Base-by-base conservation (phyloP, 2,113 vertebrate genomes). In the Piprites chloris region DNA sequence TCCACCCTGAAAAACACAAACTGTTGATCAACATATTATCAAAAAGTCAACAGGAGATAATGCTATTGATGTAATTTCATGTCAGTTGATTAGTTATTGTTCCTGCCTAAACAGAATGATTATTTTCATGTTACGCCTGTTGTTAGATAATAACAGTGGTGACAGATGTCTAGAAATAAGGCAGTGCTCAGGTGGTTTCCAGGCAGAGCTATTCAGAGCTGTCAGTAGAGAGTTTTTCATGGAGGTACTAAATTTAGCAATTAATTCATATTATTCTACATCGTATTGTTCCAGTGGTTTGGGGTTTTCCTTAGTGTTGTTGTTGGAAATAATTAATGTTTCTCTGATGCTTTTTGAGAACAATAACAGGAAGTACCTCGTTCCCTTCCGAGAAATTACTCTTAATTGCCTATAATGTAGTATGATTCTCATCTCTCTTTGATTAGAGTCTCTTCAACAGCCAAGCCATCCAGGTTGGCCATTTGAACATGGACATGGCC, bases 11-110 rank as follows among this genome's bases (percentile, higher is more conserved):
- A 94, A 95, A 93, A 88, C 50, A 52, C 44, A 81, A 90, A 86
- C 42, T 83, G 42, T 86, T 94, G 67, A 90, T 80, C 58, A 62
- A 28, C 6, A 4, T 47, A 19, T 61, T 90, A 94, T 93, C 95
- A 93, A 68, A 85, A 93, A 90, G 79, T 89, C 92, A 96, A 85
- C 88, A 94, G 53, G 55, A 92, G 86, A 89, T 90, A 96, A 94
- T 80, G 59, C 53, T 87, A 95, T 49, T 85, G 84, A 85, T 96
- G 88, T 23, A 87, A 73, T 87, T 87, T 89, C 76, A 67, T 59
- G 66, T 76, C 58, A 94, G 84, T 84, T 58, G 90, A 82, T 93
- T 93, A 92, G 80, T 73, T 82, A 82, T 85, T 95, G 74, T 91
- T 95, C 49, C 77, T 91, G 27, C 62, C 28, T 87, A 89, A 95